Evolutionary conservation across 2,797 vertebrate genomes (phyloP), one percentile per base, ranked within the genome.

Genomic region (Setipinna tenuifilis): DNA sequence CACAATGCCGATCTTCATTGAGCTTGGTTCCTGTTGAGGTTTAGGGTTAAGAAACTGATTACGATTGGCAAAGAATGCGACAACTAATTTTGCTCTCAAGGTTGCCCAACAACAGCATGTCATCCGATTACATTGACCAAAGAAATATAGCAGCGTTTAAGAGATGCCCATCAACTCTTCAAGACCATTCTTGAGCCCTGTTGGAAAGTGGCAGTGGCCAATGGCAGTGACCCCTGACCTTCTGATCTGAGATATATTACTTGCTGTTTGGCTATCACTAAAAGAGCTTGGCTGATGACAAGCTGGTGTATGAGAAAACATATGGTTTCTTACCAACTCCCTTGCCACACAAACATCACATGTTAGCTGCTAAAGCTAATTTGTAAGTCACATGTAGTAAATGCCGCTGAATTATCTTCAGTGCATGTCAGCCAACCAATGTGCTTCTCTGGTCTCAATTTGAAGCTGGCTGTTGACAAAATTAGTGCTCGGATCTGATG

Each of bases 71-170:
- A 62, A 25, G 61, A 17, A 48, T 7, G 82, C 35, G 81, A 44
- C 44, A 44, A 25, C 48, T 82, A 83, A 82, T 50, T 78, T 80
- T 61, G 78, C 48, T 14, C 83, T 59, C 35, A 81, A 57, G n/a
- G 68, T 85, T 82, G 50, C 46, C 71, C 84, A 85, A 81, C 65
- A 81, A n/a, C 7, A 21, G 84, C 71, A 57, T 57, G 28, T 87
- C 80, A 87, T 88, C 71, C 0, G 21, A 85, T 88, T 85, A 87
- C 87, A 82, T 5, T 10, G 10, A 23, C 62, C 41, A 82, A 80
- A 65, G 46, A 84, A 85, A 85, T 78, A 83, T n/a, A 87, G 35
- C 50, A 84, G 82, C 19, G 46, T 35, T 71, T 54, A 61, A 71
- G 23, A 28, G 54, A 58, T 82, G 54, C 71, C 23, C 14, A 41